Conservation (phyloP, 2,888 invertebrate genomes). For the Coleophora deauratella region DNA sequence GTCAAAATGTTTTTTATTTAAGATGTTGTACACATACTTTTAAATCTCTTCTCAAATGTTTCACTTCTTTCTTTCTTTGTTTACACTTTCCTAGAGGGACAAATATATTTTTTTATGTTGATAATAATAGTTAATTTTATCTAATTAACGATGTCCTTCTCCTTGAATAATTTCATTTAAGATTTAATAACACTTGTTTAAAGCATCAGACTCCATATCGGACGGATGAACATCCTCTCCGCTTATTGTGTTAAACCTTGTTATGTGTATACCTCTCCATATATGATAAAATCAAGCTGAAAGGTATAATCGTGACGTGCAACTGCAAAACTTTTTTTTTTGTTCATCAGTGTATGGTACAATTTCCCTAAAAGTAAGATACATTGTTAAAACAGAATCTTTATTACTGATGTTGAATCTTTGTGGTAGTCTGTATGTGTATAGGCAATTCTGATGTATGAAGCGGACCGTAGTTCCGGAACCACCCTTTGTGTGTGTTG, state of each 20-base stretch:
- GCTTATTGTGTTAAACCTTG: conserved; percentile 18
- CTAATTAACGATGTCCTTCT: background rate
- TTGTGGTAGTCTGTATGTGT: conserved; percentile 3
- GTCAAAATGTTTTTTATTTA: no score
- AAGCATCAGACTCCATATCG: conserved; percentile 7
- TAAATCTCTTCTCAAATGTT: no score
- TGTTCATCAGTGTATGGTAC: no score
- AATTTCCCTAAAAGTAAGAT: background rate
- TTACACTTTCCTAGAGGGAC: no score
- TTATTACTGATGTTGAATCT: background rate
- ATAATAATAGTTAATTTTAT: no score
- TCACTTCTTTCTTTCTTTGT: no score
- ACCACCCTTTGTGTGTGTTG: conserved; percentile 19
- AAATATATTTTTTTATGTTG: no score
- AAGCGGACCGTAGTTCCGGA: conserved; percentile 29
- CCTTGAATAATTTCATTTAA: conserved; percentile 9
- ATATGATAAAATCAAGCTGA: no score
- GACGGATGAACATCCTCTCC: conserved; percentile 24
- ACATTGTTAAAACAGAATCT: background rate
- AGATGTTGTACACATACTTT: no score
- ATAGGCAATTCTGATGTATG: conserved; percentile 17
- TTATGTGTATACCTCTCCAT: conserved; percentile 1
- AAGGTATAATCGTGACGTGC: no score
- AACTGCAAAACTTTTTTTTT: no score
- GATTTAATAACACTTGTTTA: conserved; percentile 6